Base-by-base conservation (phyloP, 2,797 vertebrate species). In the Limosa lapponica region DNA sequence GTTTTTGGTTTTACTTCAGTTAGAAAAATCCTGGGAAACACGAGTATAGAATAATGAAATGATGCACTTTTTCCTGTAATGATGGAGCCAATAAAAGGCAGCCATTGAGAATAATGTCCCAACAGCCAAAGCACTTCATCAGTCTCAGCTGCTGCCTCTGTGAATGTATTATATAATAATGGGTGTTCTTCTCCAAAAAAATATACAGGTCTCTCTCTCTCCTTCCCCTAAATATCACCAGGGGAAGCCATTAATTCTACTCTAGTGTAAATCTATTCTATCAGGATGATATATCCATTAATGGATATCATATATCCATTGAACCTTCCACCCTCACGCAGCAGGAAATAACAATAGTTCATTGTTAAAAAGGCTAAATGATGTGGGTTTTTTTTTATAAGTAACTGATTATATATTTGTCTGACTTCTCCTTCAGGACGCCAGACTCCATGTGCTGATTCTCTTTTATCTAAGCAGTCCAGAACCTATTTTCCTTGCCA, bases 181-280 rank as follows among this genome's bases (percentile, higher is more conserved):
- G 71, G 32, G 16, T 78, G 37, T 82, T 93, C 58, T 80, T 55
- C 55, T 43, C 14, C 20, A 12, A 82, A 87, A 74, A 77, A 57
- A 46, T 48, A 28, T 16, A 71, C 72, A 96, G 55, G 27, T 91
- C 39, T 73, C 72, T 82, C 74, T 82, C 75, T 81, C 52, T 79
- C 55, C 80, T 93, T 84, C 58, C 80, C 73, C 52, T 77, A 46
- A 91, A 86, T 83, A 90, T 81, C 80, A 87, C 61, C 43, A 58
- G 80, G 37, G 58, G 62, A 95, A 93, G 77, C 55, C 73, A 69
- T 95, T 91, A 82, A 82, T 95, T 84, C 73, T 90, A 7, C 66
- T 73, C 34, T 16, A n/a, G 70, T 61, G 62, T 87, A 82, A 82
- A 84, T 90, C 83, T 71, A 3, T 87, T 70, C 73, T 43, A 66